Evolutionary conservation across 2,888 invertebrate genomes (phyloP), one percentile per base, ranked within the genome.

Genomic region (Leucoptera coffeella): DNA sequence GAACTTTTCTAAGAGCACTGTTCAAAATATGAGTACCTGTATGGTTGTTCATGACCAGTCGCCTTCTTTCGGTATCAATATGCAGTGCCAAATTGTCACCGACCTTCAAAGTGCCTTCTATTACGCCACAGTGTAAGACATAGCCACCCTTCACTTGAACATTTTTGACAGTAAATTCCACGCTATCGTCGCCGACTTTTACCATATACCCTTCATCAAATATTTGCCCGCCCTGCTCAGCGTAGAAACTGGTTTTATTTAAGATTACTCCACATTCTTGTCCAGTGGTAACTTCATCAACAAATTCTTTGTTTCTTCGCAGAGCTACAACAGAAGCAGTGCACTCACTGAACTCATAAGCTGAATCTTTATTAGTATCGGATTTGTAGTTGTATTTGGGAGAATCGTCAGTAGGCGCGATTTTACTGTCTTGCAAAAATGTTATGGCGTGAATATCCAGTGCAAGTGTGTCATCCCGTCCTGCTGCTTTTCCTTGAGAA

Each of bases 181-280:
- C 84, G 53, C 80, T 84, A 47, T 92, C 91, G 51, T 92, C 90
- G 30, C 74, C 77, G 4, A 73, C 51, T 69, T 91, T 92, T 1
- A 83, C 82, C 53, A 95, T 75, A 39, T 85, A 92, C 12, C 99
- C 99, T 47, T 90, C 89, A 53, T 99, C 99, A 53, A 80, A 95
- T 42, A 93, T 95, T 69, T 99, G 99, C 9, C 99, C 99, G 33
- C 99, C 99, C 62, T 96, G 93, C 60, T 99, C 99, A 1, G 99
- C 96, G 60, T 99, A 99, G 60, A 99, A 99, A 54, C 78, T 86
- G 0, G 97, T 99, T 42, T 74, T 77, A 52, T 99, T 91, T 31
- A 99, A 67, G 35, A 99, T 67, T 29, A 99, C 64, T 11, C 93
- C 96, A 54, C 93, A 93, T 54, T 92, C 89, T 44, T 91, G 83